Evolutionary conservation across 2,888 invertebrate species (phyloP).

Genomic region (Branchipolynoe longqiensis): DNA sequence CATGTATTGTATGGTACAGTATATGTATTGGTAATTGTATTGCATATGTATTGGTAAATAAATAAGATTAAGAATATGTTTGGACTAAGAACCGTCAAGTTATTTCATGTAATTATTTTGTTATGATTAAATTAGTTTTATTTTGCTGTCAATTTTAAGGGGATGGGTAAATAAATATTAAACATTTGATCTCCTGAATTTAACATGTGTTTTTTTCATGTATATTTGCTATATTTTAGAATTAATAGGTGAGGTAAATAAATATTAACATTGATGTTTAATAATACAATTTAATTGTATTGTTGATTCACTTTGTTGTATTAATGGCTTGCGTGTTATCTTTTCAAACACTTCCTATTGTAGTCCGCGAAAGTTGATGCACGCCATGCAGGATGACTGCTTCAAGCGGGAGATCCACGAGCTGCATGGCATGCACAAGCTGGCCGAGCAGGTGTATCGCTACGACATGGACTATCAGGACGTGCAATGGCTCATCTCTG

Average conservation of each 20-base stretch:
- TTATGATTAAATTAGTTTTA: background rate
- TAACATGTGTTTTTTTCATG: too few species aligned
- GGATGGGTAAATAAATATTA: background rate
- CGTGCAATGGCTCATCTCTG: constrained; percentile 91
- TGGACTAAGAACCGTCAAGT: background rate
- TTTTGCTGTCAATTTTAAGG: background rate
- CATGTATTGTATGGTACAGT: too few species aligned
- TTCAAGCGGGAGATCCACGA: constrained; percentile 92
- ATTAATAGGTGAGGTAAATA: too few species aligned
- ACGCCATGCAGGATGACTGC: constrained; percentile 92
- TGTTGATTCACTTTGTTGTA: too few species aligned
- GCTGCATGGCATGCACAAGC: constrained; percentile 91
- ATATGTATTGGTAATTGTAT: background rate
- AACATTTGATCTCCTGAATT: background rate
- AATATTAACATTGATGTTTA: too few species aligned
- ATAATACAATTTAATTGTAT: too few species aligned
- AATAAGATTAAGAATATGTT: background rate
- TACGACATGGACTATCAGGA: constrained; percentile 97
- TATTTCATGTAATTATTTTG: background rate
- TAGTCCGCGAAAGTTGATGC: constrained; percentile 93
- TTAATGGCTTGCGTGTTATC: background rate
- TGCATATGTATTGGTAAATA: background rate
- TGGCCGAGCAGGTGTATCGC: constrained; percentile 95
- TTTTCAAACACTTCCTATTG: background rate
- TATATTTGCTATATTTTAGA: too few species aligned